Conservation (phyloP, 53 echinoderm and acorn worm genomes). For the Antedon mediterranea region DNA sequence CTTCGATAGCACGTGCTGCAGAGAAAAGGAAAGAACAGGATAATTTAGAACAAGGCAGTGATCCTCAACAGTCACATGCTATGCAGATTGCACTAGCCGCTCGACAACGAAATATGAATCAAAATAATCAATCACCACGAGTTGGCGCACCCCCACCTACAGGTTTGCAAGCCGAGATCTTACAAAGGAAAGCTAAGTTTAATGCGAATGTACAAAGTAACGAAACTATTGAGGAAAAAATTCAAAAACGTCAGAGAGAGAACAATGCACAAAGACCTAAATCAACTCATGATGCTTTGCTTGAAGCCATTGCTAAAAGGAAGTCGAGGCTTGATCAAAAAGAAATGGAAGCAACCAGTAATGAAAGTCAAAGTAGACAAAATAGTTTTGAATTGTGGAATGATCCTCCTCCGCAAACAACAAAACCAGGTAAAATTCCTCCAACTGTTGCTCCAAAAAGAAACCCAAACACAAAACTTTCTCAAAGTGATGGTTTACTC, state of each 20-base stretch:
- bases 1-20: not conserved
- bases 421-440: not conserved
- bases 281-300: constrained; percentile 40
- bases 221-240: constrained; percentile 37
- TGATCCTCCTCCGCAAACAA: not conserved
- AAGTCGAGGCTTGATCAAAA: constrained; percentile 41
- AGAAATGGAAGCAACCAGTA: constrained; percentile 13
- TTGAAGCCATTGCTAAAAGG: constrained; percentile 59
- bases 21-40: not conserved
- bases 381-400: not conserved
- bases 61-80: constrained; percentile 4
- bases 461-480: not conserved
- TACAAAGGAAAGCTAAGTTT: not conserved
- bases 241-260: constrained; percentile 54
- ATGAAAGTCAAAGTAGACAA: not conserved
- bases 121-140: constrained; percentile 18
- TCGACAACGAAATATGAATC: constrained; percentile 44
- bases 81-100: constrained; percentile 74
- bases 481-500: not conserved
- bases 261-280: constrained; percentile 28
- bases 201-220: not conserved
- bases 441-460: not conserved
- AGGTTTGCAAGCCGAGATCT: not conserved
- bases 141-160: not conserved
- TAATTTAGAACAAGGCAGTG: not conserved